Percentiles rank a stretch among this genome's conserved stretches.
Evolutionary conservation across 1,140 invertebrate species (phyloP).

Genomic region (Leptonema lineaticorne): DNA sequence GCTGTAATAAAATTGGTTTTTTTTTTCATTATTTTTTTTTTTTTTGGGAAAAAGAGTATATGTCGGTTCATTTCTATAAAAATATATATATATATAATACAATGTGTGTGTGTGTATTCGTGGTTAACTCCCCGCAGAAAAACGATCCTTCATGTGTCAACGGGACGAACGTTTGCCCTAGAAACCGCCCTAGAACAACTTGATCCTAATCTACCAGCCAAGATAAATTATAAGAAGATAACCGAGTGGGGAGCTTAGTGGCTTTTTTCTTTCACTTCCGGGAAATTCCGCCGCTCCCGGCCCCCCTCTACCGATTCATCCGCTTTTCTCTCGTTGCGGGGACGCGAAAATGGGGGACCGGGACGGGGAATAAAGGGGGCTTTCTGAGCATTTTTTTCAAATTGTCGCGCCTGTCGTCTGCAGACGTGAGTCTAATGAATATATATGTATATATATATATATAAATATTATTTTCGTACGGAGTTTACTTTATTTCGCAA

Average conservation of each 20-base stretch:
- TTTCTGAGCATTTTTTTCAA: slow-evolving; percentile 29
- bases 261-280: slow-evolving; percentile 25
- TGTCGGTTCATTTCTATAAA: no score
- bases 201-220: slow-evolving; percentile 34
- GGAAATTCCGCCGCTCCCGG: slow-evolving; percentile 6
- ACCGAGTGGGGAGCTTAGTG: slow-evolving; percentile 32
- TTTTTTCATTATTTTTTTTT: no score
- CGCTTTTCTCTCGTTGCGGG: no score
- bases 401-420: slow-evolving; percentile 38
- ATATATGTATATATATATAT: slow-evolving; percentile 4
- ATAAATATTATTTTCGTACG: no score
- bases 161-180: slow-evolving; percentile 28
- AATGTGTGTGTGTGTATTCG: neutral
- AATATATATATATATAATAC: no score
- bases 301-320: neutral
- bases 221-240: slow-evolving; percentile 38
- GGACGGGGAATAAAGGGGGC: slow-evolving; percentile 11
- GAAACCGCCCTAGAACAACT: slow-evolving; percentile 33
- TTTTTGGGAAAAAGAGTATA: no score
- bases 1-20: no score
- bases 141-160: slow-evolving; percentile 31
- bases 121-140: slow-evolving; percentile 7
- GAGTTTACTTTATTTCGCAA: no score
- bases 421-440: slow-evolving; percentile 32
- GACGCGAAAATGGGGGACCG: no score